phyloP scores from a whole-genome alignment of 2,888 invertebrate genomes.

The Trachelus troglodyta region DNA sequence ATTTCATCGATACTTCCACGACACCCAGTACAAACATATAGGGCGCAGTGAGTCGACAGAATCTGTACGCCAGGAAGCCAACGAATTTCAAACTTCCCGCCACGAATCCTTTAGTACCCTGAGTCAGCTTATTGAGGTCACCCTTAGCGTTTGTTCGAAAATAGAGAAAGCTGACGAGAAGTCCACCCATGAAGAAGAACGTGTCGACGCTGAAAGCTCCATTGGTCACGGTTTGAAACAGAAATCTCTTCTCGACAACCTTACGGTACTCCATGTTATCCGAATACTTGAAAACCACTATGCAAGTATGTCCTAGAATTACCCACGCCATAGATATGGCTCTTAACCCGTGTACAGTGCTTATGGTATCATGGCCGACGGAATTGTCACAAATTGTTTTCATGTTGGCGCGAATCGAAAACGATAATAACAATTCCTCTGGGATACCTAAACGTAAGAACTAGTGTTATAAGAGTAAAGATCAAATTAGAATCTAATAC shows the following conservation, averaged over 20 bases:
- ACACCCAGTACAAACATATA: conserved; percentile 86
- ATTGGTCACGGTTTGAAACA: conserved; percentile 65
- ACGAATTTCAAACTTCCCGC: conserved; percentile 71
- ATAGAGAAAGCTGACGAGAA: conserved; percentile 86
- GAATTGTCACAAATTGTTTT: conserved; percentile 61
- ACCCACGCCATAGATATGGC: conserved; percentile 67
- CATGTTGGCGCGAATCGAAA: conserved; percentile 61
- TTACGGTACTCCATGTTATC: conserved; percentile 73
- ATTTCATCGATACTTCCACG: conserved; percentile 88
- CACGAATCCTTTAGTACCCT: conserved; percentile 63
- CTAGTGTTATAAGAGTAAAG: neutral
- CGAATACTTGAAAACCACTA: conserved; percentile 85
- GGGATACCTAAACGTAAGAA: conserved; percentile 45
- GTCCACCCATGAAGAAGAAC: conserved; percentile 72
- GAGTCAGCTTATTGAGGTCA: conserved; percentile 69
- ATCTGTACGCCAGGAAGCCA: conserved; percentile 80
- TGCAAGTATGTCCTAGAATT: conserved; percentile 68
- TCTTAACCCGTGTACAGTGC: conserved; percentile 63
- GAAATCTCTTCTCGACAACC: conserved; percentile 62
- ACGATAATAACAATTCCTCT: conserved; percentile 62
- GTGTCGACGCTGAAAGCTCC: conserved; percentile 66
- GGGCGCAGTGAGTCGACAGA: conserved; percentile 79
- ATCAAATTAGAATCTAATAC: no score
- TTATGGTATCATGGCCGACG: conserved; percentile 64
- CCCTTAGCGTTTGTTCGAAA: conserved; percentile 74